phyloP scores from a whole-genome alignment of 2,113 vertebrate species.

The Neogobius melanostomus region DNA sequence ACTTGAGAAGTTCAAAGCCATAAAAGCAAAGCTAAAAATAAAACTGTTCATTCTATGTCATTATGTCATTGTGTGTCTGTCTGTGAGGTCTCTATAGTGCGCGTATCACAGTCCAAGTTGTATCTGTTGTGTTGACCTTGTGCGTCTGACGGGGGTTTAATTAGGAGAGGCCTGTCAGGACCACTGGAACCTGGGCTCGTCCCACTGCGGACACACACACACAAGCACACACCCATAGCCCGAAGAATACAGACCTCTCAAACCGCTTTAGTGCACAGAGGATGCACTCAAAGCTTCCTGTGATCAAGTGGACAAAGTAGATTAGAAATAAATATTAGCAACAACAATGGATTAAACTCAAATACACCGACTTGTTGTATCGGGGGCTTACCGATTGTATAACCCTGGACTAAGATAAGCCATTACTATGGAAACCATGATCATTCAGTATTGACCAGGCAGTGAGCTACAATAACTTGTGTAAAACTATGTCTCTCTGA shows the following conservation, averaged over 20 bases:
- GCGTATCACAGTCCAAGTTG: conserved; percentile 11
- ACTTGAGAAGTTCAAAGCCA: conserved; percentile 20
- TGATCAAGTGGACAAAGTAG: not conserved
- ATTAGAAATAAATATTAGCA: not conserved
- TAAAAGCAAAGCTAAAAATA: conserved; percentile 57
- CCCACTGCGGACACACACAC: conserved; percentile 36
- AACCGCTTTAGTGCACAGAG: conserved; percentile 19
- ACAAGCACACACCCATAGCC: conserved; percentile 30
- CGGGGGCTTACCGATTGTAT: not conserved
- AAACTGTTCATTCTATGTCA: conserved; percentile 39
- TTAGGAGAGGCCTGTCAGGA: conserved; percentile 64
- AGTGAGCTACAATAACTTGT: not conserved
- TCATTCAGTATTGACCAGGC: not conserved
- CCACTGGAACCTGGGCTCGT: conserved; percentile 45
- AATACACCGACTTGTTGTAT: not conserved
- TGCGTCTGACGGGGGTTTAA: conserved; percentile 63
- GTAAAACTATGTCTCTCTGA: not conserved
- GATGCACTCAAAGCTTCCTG: conserved; percentile 21
- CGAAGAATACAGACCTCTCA: conserved; percentile 27
- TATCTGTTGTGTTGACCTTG: conserved; percentile 61
- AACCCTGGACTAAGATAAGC: not conserved
- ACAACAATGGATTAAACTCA: conserved; percentile 5
- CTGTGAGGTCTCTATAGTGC: conserved; percentile 12
- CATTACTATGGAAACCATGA: not conserved
- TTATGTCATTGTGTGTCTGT: conserved; percentile 14